Evolutionary conservation across 2,113 vertebrate genomes (phyloP).

Genomic region (Corvus moneduloides): DNA sequence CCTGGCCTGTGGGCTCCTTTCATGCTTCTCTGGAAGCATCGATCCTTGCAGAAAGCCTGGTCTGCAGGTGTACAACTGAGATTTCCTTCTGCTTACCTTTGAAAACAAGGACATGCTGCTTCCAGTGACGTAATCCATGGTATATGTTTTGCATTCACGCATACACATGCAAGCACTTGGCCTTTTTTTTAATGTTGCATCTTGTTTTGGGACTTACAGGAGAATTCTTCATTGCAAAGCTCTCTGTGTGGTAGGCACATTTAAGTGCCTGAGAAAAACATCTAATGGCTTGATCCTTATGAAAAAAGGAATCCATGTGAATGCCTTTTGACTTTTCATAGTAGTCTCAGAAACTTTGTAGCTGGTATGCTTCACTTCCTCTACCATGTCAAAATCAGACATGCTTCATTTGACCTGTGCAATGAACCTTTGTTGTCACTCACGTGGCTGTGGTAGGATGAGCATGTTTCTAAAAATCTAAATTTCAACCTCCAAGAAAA

Average conservation of each 20-base stretch:
- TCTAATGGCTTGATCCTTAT: not conserved
- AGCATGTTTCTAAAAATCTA: not conserved
- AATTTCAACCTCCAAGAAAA: not conserved
- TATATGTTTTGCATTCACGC: not conserved
- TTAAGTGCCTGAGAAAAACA: not conserved
- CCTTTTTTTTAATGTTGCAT: not conserved
- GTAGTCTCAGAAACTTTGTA: not conserved
- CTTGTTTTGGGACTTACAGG: not conserved
- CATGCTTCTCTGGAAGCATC: not conserved
- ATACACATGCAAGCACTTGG: fast-evolving
- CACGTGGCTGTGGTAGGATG: not conserved
- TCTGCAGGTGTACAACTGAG: not conserved
- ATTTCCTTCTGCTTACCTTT: not conserved
- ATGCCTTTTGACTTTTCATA: not conserved
- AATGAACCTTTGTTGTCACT: not conserved
- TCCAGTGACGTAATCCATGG: not conserved
- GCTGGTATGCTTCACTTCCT: not conserved
- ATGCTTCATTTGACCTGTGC: not conserved
- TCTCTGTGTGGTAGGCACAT: not conserved
- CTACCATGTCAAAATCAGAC: not conserved
- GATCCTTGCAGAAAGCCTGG: not conserved
- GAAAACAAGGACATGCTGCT: not conserved
- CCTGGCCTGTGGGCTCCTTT: conserved; percentile 11
- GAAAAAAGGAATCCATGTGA: not conserved
- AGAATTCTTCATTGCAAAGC: not conserved